phyloP scores from a whole-genome alignment of 2,797 vertebrate genomes.

The Novumbra hubbsi region DNA sequence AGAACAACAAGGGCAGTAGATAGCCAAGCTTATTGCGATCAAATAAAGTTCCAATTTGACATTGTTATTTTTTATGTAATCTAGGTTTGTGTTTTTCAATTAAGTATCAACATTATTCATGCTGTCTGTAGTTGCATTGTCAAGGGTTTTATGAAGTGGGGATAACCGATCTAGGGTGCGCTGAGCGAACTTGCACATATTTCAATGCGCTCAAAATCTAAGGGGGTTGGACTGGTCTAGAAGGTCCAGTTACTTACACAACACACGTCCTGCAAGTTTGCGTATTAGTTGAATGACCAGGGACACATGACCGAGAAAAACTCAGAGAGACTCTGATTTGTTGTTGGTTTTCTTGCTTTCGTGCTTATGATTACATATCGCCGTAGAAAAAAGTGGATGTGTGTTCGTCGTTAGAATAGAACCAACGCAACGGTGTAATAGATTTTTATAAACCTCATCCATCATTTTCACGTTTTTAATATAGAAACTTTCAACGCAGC shows the following conservation, averaged over 20 bases:
- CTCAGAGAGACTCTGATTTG: constrained; percentile 1
- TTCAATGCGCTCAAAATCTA: neutral
- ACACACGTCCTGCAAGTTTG: constrained; percentile 19
- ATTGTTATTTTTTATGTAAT: neutral
- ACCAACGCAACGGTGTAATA: neutral
- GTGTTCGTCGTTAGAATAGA: neutral
- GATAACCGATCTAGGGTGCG: neutral
- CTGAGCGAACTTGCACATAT: neutral
- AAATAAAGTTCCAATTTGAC: constrained; percentile 2
- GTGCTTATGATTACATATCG: neutral
- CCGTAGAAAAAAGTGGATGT: neutral
- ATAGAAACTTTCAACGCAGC: neutral
- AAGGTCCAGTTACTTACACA: constrained; percentile 30
- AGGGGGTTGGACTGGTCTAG: neutral
- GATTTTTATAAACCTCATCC: neutral
- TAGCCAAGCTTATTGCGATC: neutral
- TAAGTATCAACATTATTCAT: neutral
- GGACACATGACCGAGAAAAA: constrained; percentile 33
- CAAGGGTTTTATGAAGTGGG: neutral
- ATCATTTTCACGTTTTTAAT: neutral
- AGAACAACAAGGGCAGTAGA: neutral
- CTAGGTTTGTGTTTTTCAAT: neutral
- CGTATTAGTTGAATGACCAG: constrained; percentile 20
- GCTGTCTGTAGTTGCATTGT: neutral
- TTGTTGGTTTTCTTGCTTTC: neutral